phyloP scores from a whole-genome alignment of 2,113 vertebrate species.

The Baryphthengus martii region DNA sequence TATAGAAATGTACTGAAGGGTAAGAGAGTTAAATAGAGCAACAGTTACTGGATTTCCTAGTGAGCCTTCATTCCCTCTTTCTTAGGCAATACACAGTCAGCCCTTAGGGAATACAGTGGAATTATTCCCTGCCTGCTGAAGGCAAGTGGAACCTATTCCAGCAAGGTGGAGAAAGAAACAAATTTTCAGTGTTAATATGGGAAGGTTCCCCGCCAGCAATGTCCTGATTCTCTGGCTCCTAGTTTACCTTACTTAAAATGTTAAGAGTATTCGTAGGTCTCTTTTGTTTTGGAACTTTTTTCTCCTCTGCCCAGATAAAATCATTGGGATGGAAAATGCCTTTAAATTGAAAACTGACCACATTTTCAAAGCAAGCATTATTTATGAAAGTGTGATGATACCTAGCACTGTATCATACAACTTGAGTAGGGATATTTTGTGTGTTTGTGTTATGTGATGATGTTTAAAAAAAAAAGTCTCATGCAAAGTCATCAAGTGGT shows the following conservation, averaged over 20 bases:
- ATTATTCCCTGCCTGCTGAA: not conserved
- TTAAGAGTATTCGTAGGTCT: not conserved
- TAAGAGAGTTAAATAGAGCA: not conserved
- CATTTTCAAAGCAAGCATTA: not conserved
- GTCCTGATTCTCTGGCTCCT: not conserved
- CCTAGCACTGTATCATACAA: not conserved
- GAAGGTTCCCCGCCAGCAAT: not conserved
- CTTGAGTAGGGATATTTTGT: not conserved
- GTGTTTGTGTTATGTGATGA: not conserved
- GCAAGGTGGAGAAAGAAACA: not conserved
- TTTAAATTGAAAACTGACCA: not conserved
- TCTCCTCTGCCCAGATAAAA: not conserved
- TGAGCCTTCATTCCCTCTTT: not conserved
- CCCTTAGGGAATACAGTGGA: not conserved
- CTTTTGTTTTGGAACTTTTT: not conserved
- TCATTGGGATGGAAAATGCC: not conserved
- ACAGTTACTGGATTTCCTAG: not conserved
- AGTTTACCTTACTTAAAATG: not conserved
- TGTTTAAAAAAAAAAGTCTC: not conserved
- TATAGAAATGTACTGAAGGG: not conserved
- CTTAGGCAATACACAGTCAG: not conserved
- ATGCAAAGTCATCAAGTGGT: not conserved
- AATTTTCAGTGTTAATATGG: not conserved
- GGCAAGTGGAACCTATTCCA: not conserved
- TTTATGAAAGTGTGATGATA: not conserved